Conservation (phyloP, 1,140 invertebrate species). For the Propsilocerus akamusi region DNA sequence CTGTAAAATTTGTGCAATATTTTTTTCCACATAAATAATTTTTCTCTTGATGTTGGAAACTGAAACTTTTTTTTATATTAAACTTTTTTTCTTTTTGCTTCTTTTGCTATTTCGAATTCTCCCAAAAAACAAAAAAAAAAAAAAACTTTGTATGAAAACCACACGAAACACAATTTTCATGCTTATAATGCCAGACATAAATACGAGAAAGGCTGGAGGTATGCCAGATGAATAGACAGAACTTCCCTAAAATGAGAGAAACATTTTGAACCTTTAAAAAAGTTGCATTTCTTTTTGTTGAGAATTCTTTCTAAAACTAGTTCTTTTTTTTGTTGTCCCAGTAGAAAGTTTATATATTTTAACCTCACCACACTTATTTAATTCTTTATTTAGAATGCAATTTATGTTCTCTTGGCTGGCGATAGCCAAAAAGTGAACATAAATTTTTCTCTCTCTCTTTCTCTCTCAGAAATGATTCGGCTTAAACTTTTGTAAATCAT, state of each 20-base stretch:
- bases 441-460: background rate
- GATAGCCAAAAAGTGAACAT: background rate
- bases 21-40: too few species aligned
- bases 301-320: background rate
- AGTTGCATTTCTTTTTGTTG: background rate
- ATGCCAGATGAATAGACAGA: conserved; percentile 17
- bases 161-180: background rate
- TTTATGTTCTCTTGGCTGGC: background rate
- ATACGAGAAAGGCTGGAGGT: conserved; percentile 55
- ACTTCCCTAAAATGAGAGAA: background rate
- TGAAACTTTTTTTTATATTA: conserved; percentile 6
- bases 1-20: too few species aligned
- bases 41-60: too few species aligned
- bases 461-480: background rate
- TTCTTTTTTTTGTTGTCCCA: background rate
- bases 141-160: too few species aligned
- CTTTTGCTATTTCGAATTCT: background rate
- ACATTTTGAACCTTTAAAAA: background rate
- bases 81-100: conserved; percentile 4
- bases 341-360: too few species aligned
- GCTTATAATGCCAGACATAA: conserved; percentile 38
- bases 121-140: background rate
- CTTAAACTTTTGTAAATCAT: too few species aligned
- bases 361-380: background rate
- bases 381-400: background rate